Conservation (phyloP, 2,888 invertebrate species). For the Chrysodeixis includens region DNA sequence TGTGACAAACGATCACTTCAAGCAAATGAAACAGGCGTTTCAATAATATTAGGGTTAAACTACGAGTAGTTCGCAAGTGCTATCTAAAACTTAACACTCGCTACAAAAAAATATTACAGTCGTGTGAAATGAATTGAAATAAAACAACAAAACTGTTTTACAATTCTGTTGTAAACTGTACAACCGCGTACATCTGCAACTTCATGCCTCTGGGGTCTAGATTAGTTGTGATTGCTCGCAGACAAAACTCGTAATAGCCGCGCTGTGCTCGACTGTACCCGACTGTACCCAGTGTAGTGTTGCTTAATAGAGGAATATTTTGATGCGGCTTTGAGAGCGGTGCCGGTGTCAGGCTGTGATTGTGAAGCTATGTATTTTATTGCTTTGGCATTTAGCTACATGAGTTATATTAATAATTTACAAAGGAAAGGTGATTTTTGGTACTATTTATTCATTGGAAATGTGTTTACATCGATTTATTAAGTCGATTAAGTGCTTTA, state of each 20-base stretch:
- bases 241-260: constrained; percentile 26
- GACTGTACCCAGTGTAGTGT: not conserved
- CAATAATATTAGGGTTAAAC: too few relatives aligned
- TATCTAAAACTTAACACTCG: too few relatives aligned
- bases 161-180: not conserved
- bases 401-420: too few relatives aligned
- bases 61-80: too few relatives aligned
- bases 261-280: constrained; percentile 18
- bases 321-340: not conserved
- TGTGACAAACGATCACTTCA: too few relatives aligned
- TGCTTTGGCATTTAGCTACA: not conserved
- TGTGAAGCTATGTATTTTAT: not conserved
- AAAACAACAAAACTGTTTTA: not conserved
- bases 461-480: too few relatives aligned
- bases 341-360: not conserved
- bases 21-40: too few relatives aligned
- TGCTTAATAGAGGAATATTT: not conserved
- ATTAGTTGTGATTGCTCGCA: constrained; percentile 31
- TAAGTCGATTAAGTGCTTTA: too few relatives aligned
- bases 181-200: constrained; percentile 14
- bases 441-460: too few relatives aligned
- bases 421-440: too few relatives aligned
- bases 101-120: not conserved
- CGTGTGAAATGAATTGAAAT: too few relatives aligned
- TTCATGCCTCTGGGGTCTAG: constrained; percentile 14